Evolutionary conservation across 2,888 invertebrate genomes (phyloP).

Genomic region (Mythimna loreyi): DNA sequence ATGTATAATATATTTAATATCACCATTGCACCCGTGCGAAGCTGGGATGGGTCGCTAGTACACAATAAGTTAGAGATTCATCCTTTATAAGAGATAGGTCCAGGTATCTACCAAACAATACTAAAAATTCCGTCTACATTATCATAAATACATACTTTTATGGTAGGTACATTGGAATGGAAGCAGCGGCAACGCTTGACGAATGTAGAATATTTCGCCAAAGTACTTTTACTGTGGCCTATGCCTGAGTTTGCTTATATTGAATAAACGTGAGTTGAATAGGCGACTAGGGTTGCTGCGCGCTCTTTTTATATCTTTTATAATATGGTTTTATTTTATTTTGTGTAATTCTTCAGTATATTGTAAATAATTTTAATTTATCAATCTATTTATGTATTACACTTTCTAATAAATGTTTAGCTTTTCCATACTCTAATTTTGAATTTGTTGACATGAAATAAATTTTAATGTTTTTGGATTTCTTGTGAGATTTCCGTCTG

Average conservation of each 20-base stretch:
- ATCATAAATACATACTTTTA: neutral
- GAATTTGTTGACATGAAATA: no score
- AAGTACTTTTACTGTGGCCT: constrained; percentile 87
- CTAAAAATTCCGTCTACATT: neutral
- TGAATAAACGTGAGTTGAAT: constrained; percentile 91
- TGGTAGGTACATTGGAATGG: constrained; percentile 71
- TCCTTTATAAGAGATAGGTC: neutral
- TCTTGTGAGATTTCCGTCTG: no score
- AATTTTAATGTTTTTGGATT: no score
- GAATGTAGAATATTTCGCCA: constrained; percentile 88
- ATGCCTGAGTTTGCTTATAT: constrained; percentile 90
- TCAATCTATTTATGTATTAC: no score
- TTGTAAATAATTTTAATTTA: no score
- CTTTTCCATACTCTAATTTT: no score
- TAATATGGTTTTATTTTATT: neutral
- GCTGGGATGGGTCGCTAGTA: no score
- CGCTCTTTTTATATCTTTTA: neutral
- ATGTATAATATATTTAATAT: no score
- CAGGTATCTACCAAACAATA: neutral
- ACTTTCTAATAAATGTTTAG: no score
- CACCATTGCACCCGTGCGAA: no score
- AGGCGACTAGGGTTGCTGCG: constrained; percentile 83
- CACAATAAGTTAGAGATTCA: no score
- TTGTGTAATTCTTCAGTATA: no score
- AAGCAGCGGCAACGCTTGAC: constrained; percentile 78